These are phyloP conservation scores for Monomorium pharaonis DNA, from an alignment of 1,140 invertebrate species.

Conservation along the genomic window DNA sequence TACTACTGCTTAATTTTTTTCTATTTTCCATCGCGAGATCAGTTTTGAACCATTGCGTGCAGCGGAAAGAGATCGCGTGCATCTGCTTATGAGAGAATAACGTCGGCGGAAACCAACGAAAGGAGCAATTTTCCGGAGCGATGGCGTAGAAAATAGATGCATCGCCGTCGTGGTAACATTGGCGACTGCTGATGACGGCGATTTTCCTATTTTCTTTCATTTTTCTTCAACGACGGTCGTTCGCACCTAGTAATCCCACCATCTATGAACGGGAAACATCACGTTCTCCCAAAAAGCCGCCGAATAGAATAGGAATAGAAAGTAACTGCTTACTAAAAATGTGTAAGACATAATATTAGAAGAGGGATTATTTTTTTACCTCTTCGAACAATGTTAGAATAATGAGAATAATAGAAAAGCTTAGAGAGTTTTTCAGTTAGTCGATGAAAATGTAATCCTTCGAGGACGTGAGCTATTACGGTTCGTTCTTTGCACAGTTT, in stretches of 20 bases:
- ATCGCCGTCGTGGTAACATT: conserved; percentile 19
- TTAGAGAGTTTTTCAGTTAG: not conserved
- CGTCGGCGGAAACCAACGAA: conserved; percentile 2
- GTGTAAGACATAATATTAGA: not conserved
- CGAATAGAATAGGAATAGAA: too few species aligned
- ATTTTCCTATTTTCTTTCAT: conserved; percentile 30
- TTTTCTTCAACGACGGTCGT: not conserved
- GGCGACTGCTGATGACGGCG: conserved; percentile 10
- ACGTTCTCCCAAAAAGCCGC: not conserved
- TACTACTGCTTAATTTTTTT: not conserved
- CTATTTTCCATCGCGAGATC: not conserved
- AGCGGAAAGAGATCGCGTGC: conserved; percentile 1
- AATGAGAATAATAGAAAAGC: not conserved
- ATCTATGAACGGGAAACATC: not conserved
- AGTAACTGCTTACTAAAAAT: not conserved
- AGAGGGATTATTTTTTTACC: not conserved
- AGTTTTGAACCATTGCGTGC: not conserved
- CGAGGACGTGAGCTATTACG: conserved; percentile 20
- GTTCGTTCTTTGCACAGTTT: not conserved
- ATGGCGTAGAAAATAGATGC: conserved; percentile 77
- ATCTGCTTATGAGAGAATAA: conserved; percentile 24
- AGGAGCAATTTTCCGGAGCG: conserved; percentile 76
- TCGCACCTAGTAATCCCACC: not conserved
- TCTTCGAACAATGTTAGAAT: not conserved
- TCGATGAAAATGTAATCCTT: conserved; percentile 1